Evolutionary conservation across 2,113 vertebrate genomes (phyloP).

Genomic region (Natator depressus): DNA sequence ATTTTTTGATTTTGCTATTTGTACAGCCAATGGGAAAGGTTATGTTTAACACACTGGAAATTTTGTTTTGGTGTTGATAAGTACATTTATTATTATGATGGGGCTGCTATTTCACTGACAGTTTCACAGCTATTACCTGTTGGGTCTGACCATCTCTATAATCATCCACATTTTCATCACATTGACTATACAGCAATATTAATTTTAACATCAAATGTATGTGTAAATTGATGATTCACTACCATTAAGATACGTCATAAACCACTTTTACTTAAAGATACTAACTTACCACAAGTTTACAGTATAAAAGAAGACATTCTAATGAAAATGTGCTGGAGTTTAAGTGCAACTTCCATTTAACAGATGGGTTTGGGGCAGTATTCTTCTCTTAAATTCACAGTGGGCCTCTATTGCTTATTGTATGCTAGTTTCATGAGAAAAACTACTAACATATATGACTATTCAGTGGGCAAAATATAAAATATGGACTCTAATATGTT

Average conservation of each 20-base stretch:
- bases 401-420: background rate
- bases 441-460: background rate
- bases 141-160: background rate
- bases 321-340: background rate
- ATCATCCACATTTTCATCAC: background rate
- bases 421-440: background rate
- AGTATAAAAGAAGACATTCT: rapidly evolving
- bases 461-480: background rate
- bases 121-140: background rate
- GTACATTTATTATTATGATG: background rate
- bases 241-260: background rate
- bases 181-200: background rate
- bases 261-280: background rate
- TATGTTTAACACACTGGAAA: background rate
- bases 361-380: background rate
- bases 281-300: background rate
- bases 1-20: background rate
- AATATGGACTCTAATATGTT: background rate
- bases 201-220: background rate
- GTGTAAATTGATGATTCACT: background rate
- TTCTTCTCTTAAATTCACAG: background rate
- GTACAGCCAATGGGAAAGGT: background rate
- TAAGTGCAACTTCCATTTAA: background rate
- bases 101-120: background rate
- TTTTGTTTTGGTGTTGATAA: background rate